Evolutionary conservation across 1,140 invertebrate species (phyloP).

Genomic region (Drosophila nikananu): DNA sequence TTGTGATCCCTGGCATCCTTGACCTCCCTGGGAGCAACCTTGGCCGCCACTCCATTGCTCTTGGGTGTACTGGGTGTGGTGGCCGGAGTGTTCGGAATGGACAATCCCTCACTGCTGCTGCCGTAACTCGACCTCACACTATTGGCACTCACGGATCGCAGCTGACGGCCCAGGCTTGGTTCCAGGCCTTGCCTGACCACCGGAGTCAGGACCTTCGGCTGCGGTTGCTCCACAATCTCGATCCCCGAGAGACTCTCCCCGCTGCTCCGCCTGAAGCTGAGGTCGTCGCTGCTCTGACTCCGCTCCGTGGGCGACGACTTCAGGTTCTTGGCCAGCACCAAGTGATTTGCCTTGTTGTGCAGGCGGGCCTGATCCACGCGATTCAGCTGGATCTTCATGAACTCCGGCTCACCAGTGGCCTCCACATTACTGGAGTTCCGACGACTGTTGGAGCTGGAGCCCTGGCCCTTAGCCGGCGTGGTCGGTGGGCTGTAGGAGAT

Average conservation of each 20-base stretch:
- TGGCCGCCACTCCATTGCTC: constrained; percentile 7
- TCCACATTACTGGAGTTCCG: constrained; percentile 54
- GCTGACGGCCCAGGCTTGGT: constrained; percentile 69
- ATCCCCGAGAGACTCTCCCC: constrained; percentile 86
- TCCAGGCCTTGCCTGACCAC: constrained; percentile 50
- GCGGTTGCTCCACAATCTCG: constrained; percentile 84
- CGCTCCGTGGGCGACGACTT: constrained; percentile 69
- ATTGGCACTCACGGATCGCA: constrained; percentile 57
- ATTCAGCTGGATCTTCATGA: constrained; percentile 90
- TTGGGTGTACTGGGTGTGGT: constrained; percentile 40
- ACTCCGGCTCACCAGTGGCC: constrained; percentile 87
- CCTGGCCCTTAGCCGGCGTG: constrained; percentile 41
- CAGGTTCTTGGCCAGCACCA: constrained; percentile 87
- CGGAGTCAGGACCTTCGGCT: constrained; percentile 11
- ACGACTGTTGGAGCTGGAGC: constrained; percentile 25
- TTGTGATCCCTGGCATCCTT: background rate
- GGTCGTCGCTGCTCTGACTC: constrained; percentile 72
- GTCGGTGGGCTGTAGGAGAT: constrained; percentile 45
- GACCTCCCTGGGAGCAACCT: background rate
- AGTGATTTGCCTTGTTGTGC: constrained; percentile 86
- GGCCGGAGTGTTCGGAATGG: constrained; percentile 28
- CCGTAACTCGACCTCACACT: constrained; percentile 61
- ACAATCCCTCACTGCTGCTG: constrained; percentile 40
- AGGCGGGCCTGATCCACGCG: constrained; percentile 86
- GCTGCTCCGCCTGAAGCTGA: constrained; percentile 85